Evolutionary conservation across 1,140 invertebrate species (phyloP).

Genomic region (Aphaenogaster floridana): DNA sequence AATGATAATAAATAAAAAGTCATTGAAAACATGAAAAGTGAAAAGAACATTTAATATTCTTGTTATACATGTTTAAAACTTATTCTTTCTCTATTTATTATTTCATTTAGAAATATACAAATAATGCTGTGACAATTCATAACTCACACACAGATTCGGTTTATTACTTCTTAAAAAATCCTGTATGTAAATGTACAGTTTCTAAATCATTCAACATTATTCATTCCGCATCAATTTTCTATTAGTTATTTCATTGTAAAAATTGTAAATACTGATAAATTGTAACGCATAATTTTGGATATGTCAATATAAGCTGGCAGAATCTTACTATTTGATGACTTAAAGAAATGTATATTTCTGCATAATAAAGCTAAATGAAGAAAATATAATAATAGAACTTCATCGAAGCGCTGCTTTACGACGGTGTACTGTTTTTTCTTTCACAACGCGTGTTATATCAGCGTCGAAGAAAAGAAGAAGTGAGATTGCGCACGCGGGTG

Average conservation of each 20-base stretch:
- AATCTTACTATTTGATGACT: no score
- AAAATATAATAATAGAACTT: slow-evolving; percentile 13
- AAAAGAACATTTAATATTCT: not conserved
- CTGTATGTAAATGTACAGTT: not conserved
- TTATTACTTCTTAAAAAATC: not conserved
- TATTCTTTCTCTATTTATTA: not conserved
- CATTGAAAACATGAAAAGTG: not conserved
- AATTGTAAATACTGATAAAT: slow-evolving; percentile 1
- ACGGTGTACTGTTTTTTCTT: not conserved
- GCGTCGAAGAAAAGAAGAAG: not conserved
- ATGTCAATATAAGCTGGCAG: not conserved
- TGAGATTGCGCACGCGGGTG: not conserved
- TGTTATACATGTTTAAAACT: not conserved
- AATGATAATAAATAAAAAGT: not conserved
- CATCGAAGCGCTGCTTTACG: not conserved
- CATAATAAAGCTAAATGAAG: no score
- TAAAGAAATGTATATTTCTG: no score
- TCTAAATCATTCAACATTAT: not conserved
- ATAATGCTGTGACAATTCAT: not conserved
- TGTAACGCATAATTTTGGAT: not conserved
- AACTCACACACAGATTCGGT: not conserved
- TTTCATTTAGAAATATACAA: not conserved
- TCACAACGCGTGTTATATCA: slow-evolving; percentile 2
- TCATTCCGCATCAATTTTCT: not conserved
- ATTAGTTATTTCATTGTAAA: not conserved